Evolutionary conservation across 1,140 invertebrate species (phyloP), one percentile per base, ranked within the genome.

Genomic region (Leptoteleia sp.): DNA sequence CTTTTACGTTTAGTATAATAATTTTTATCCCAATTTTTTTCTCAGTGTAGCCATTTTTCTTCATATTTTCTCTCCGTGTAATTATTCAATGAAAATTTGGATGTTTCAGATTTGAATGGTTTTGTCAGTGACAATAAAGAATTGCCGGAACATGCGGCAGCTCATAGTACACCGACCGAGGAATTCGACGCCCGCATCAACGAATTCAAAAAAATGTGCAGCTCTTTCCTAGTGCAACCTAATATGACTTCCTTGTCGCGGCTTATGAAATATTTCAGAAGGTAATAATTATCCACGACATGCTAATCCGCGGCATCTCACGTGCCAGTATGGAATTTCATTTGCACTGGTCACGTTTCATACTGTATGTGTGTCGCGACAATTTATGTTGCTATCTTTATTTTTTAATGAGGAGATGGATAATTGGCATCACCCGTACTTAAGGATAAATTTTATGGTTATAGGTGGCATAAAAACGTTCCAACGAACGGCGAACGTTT

Each of bases 331-430:
- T 11, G 29, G 12, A 67, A 45, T 45, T 54, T 45, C 11, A 67
- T 67, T 45, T 54, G 62, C 62, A 67, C 62, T 67, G 62, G 62
- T 37, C 38, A 55, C 50, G 17, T 55, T 37, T 6, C 11, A 33
- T 4, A 22, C 9, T 25, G 8, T 42, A 54, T 25, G 12, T 43
- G 13, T 42, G 16, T 38, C 9, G 12, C 16, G 29, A 37, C 33
- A 25, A 13, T 52, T 64, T 47, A 62, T 7, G 37, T 52, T 43
- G 27, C 16, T 22, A 45, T 43, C 22, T 40, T 19, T n/a, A 52
- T 16, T 33, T 11, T 42, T 42, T 64, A 42, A 62, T 45, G 55
- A 59, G 55, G 27, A 48, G 22, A 38, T 37, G 59, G 43, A 62
- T 62, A 37, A 48, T 62, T 62, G 45, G 45, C 43, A 37, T 19